Percentiles rank a stretch among this genome's conserved stretches.
Conservation (phyloP, 2,797 vertebrate genomes). For the Menidia menidia region DNA sequence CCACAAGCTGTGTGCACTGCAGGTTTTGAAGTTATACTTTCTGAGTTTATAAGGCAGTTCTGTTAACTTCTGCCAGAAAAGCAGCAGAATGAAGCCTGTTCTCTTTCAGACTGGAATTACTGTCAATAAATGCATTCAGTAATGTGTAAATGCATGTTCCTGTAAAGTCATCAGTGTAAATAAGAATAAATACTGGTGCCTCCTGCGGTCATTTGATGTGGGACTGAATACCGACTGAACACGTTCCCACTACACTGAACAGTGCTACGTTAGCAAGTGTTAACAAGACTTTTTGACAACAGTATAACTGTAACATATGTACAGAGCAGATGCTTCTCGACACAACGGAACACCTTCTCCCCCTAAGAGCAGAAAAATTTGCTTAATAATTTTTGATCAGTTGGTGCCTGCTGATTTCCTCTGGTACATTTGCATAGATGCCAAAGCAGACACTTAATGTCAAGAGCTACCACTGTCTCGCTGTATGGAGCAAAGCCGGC, state of each 20-base stretch:
- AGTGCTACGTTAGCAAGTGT: too few species aligned
- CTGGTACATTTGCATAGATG: constrained; percentile 54
- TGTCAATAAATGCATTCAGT: not conserved
- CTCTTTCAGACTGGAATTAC: not conserved
- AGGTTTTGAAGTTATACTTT: not conserved
- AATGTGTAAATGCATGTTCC: not conserved
- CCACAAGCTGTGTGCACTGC: not conserved
- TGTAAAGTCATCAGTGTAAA: not conserved
- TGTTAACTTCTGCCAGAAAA: not conserved
- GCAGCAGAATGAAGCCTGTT: not conserved
- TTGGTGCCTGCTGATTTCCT: constrained; percentile 32
- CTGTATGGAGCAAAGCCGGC: constrained; percentile 50
- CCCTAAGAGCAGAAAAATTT: too few species aligned
- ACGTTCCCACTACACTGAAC: too few species aligned
- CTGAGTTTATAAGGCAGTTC: not conserved
- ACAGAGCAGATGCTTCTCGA: not conserved
- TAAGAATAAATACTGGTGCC: not conserved
- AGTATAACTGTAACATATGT: not conserved
- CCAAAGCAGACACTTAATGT: constrained; percentile 59
- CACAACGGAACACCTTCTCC: not conserved
- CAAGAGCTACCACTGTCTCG: constrained; percentile 37
- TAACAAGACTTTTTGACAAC: too few species aligned
- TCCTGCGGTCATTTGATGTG: not conserved
- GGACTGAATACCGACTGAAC: not conserved
- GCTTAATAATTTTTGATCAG: not conserved